Conservation (phyloP, 2,888 invertebrate genomes). For the Empis livida region DNA sequence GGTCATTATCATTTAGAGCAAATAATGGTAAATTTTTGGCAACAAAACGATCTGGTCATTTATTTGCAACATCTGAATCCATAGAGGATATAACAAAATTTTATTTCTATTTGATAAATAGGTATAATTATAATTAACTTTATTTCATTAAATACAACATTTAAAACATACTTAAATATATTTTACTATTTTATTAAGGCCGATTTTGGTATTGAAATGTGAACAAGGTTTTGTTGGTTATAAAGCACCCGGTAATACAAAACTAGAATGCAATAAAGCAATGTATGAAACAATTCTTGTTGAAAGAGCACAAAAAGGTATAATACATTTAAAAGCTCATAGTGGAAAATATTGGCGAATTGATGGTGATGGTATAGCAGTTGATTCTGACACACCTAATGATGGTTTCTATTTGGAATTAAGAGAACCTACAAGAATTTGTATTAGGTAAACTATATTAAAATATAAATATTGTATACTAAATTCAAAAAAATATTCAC, state of each 20-base stretch:
- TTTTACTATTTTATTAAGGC: constrained; percentile 41
- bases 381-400: constrained; percentile 68
- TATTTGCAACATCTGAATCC: constrained; percentile 74
- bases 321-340: constrained; percentile 84
- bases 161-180: not conserved
- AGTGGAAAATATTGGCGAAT: constrained; percentile 92
- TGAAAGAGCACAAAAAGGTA: constrained; percentile 76
- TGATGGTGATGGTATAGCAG: constrained; percentile 72
- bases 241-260: constrained; percentile 60
- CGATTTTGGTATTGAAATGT: constrained; percentile 84
- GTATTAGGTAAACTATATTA: constrained; percentile 51
- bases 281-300: constrained; percentile 87
- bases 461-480: too few relatives aligned
- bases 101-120: constrained; percentile 86
- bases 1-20: constrained; percentile 82
- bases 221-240: constrained; percentile 95
- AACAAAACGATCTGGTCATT: constrained; percentile 87
- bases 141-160: not conserved
- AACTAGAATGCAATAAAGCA: constrained; percentile 91
- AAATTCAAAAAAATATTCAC: not conserved
- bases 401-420: constrained; percentile 86
- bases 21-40: constrained; percentile 89
- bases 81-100: constrained; percentile 84
- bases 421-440: constrained; percentile 82
- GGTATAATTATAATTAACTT: constrained; percentile 36